Base-by-base conservation (phyloP, 2,797 vertebrate species). In the Sebastes taczanowskii region DNA sequence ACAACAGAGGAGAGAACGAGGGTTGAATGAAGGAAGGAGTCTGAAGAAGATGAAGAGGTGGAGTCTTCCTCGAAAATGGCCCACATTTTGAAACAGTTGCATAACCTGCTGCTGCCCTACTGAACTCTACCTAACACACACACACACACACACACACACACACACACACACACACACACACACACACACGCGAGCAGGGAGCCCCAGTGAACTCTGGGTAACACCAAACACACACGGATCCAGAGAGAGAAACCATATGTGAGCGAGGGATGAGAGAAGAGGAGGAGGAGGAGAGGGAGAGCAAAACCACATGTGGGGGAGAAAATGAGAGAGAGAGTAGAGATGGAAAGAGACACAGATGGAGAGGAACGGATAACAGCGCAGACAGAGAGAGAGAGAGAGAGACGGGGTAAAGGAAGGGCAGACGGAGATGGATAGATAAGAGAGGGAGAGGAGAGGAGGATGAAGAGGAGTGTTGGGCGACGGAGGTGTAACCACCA, bases 121-220 rank as follows among this genome's bases (percentile, higher is more conserved):
- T 89, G 85, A 89, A 93, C 90, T 80, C 85, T 23, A 77, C 58
- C 75, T 59, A 23, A 85, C 84, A 88, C 88, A 80, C 73, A 72
- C 30, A 32, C 30, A 8, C 30, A 32, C 30, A 7, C 30, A 8
- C 30, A 32, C 30, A 2, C 30, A 32, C 30, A 9, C 30, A 8
- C 30, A 9, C 30, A 32, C 30, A 3, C 30, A 32, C 30, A 9
- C 30, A 9, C 30, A 9, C 30, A 32, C 30, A 83, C 84, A 88
- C 87, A 80, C 72, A 72, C 74, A 73, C 22, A 20, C 66, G 71
- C 32, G 46, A 81, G 52, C 63, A 68, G 75, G 86, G 91, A 94
- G 90, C 91, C 91, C 91, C 88, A 81, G 88, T 94, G 93, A 94
- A 94, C 92, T 94, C 87, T 89, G 89, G 86, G 90, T 92, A 91